Evolutionary conservation across 2,888 invertebrate genomes (phyloP), one percentile per base, ranked within the genome.

Genomic region (Watsonalla binaria): DNA sequence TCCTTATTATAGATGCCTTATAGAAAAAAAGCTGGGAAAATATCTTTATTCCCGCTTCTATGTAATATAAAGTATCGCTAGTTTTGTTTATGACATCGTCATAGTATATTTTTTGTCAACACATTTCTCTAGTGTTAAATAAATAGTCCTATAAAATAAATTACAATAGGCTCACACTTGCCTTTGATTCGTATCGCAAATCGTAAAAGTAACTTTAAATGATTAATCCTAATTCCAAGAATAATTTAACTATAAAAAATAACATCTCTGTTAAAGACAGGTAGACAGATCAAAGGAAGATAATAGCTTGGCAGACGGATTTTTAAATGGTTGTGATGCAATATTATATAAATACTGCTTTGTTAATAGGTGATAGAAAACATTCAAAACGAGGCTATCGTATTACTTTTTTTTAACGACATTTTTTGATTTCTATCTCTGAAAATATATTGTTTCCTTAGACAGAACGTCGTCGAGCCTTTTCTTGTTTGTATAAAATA

Each of bases 151-250:
- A 24, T 24, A 24, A 24, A 45, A 53, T 53, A 53, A 53, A 53
- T 49, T 53, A 48, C 48, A 39, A 39, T 39, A 14, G 37, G 33
- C 51, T 42, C 51, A 46, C 48, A 51, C 46, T 39, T 48, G 37
- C 35, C 58, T 53, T 48, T 56, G 65, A 68, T 66, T 51, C 45
- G 54, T 65, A 68, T 68, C 66, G 37, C 24, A 35, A 45, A 24
- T 62, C 68, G 60, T 68, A 65, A 68, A 68, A 58, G 57, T 9
- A 49, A 37, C 14, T 14, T 35, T 48, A 35, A 13, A 33, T 0
- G 13, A 55, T 53, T 37, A 39, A 49, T 49, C 39, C 37, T 14
- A 37, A 55, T 51, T 37, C 55, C 14, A 50, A 49, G 49, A 15
- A 49, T 49, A 49, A 49, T 15, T 49, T 33, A 13, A 37, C 11